Evolutionary conservation across 1,140 invertebrate genomes (phyloP).

Genomic region (Drosophila sechellia): DNA sequence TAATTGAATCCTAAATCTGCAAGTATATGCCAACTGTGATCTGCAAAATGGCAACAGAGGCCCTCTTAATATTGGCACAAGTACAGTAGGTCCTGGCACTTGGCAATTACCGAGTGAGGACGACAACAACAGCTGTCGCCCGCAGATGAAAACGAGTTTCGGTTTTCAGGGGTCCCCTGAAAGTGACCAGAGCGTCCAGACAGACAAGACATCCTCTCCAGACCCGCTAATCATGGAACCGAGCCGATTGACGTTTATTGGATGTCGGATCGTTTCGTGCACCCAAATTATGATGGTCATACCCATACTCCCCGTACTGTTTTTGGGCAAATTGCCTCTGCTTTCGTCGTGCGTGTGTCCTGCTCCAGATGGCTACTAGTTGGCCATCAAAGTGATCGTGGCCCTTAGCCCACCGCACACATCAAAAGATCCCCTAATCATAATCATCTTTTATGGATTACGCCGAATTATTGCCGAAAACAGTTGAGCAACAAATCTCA

Average conservation of each 20-base stretch:
- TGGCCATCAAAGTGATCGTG: conserved; percentile 21
- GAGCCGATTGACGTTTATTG: conserved; percentile 58
- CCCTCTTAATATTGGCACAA: conserved; percentile 7
- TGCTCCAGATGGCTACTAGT: conserved; percentile 56
- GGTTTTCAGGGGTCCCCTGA: background rate
- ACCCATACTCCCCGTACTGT: background rate
- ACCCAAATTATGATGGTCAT: conserved; percentile 59
- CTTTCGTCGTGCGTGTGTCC: conserved; percentile 51
- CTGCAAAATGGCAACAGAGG: background rate
- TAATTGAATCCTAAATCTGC: background rate
- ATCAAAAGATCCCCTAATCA: conserved; percentile 37
- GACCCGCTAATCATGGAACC: conserved; percentile 24
- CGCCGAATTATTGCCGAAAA: conserved; percentile 15
- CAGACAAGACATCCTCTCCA: background rate
- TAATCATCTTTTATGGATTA: conserved; percentile 36
- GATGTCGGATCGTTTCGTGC: conserved; percentile 56
- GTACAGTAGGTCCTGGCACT: conserved; percentile 34
- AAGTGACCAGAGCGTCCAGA: background rate
- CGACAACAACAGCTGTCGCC: conserved; percentile 41
- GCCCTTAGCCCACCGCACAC: conserved; percentile 11
- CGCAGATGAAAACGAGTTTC: conserved; percentile 25
- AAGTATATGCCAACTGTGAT: background rate
- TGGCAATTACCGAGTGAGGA: conserved; percentile 18
- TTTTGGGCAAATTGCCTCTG: conserved; percentile 42
- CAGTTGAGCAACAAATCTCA: conserved; percentile 13